phyloP scores from a whole-genome alignment of 2,113 vertebrate genomes.

The Gambusia affinis region DNA sequence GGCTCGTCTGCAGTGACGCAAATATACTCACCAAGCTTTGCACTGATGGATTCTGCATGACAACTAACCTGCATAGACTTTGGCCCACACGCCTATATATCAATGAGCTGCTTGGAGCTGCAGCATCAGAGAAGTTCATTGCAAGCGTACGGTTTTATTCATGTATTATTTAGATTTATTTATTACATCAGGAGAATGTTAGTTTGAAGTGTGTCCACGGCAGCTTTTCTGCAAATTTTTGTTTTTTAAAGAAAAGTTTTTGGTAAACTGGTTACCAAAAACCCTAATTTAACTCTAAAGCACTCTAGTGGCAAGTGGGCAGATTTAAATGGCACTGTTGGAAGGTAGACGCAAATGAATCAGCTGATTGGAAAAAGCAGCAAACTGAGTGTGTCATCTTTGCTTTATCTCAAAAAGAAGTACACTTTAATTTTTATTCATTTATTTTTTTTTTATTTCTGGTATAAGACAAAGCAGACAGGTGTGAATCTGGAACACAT shows the following conservation, averaged over 20 bases:
- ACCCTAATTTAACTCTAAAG: not conserved
- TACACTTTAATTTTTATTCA: not conserved
- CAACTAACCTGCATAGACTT: slow-evolving; percentile 53
- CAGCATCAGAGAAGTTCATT: not conserved
- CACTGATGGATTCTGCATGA: slow-evolving; percentile 69
- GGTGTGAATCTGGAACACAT: not conserved
- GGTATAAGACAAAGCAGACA: not conserved
- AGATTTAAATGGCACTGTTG: not conserved
- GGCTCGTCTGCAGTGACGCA: slow-evolving; percentile 78
- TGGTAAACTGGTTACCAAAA: not conserved
- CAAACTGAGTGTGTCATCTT: not conserved
- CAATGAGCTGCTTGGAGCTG: not conserved
- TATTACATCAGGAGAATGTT: not conserved
- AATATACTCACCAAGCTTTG: slow-evolving; percentile 51
- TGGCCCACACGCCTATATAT: slow-evolving; percentile 35
- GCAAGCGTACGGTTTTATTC: not conserved
- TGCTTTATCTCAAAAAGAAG: not conserved
- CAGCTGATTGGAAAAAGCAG: not conserved
- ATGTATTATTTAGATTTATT: not conserved
- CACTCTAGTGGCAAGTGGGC: not conserved
- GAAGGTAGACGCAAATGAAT: not conserved
- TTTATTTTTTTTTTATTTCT: not conserved
- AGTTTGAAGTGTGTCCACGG: not conserved
- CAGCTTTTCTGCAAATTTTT: not conserved
- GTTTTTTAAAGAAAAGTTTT: not conserved